These are phyloP conservation scores for Ophion ellenae DNA, from an alignment of 2,888 invertebrate genomes.

Conservation along the genomic window DNA sequence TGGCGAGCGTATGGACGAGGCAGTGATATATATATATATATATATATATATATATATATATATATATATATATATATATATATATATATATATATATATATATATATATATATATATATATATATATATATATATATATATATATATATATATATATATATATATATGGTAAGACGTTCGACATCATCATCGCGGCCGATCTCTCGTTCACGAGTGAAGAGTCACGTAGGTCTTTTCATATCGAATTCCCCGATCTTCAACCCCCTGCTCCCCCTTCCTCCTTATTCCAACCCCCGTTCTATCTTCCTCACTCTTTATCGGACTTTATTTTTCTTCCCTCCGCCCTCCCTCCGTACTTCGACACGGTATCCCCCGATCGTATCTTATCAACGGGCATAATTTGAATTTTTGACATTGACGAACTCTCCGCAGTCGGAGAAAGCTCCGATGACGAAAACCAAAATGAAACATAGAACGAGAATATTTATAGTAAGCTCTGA, in stretches of 20 bases:
- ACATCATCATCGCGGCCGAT: slow-evolving; percentile 51
- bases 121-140: too few species aligned
- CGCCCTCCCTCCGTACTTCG: slow-evolving; percentile 12
- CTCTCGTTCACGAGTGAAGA: slow-evolving; percentile 34
- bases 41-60: too few species aligned
- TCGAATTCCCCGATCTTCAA: slow-evolving; percentile 55
- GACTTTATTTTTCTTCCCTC: slow-evolving; percentile 8
- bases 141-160: not conserved
- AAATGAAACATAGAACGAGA: not conserved
- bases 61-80: too few species aligned
- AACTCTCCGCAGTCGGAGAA: not conserved
- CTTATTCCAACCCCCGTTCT: not conserved
- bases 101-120: too few species aligned
- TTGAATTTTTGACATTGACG: slow-evolving; percentile 21
- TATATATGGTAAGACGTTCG: not conserved
- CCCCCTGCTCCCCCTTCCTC: not conserved
- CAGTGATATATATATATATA: slow-evolving; percentile 17
- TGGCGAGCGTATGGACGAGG: slow-evolving; percentile 17
- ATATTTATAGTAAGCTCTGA: not conserved
- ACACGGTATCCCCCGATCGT: slow-evolving; percentile 36
- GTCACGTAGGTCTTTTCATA: slow-evolving; percentile 64
- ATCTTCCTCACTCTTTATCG: not conserved
- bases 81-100: too few species aligned
- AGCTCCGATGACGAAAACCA: not conserved
- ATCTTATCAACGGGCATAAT: slow-evolving; percentile 23